Base-by-base conservation (phyloP, 2,888 invertebrate species). In the Chloroclysta siterata region DNA sequence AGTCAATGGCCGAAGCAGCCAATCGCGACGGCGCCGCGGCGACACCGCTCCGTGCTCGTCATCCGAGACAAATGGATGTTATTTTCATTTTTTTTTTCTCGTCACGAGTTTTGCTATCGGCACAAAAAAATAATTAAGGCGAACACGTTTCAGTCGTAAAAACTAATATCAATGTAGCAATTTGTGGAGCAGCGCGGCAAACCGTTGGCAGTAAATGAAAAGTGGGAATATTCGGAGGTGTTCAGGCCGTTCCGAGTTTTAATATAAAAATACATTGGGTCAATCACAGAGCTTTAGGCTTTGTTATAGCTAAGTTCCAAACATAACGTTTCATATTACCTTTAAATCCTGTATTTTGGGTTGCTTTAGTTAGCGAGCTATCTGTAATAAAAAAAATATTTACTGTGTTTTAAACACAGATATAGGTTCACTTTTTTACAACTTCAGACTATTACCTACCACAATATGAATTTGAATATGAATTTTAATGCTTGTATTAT, bases 11-110 rank as follows among this genome's bases (percentile, higher is more conserved):
- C 90, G 74, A 36, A 65, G 74, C 80, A 76, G 78, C 85, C 85
- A 87, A 85, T 86, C 79, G 80, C 81, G 72, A 79, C 81, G 76
- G 66, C 59, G 42, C 14, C 44, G 47, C 36, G 53, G 55, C 65
- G 61, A 54, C 60, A 63, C 73, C 79, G 81, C 80, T 82, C 82
- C 75, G 75, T 78, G 78, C 75, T 79, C 83, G 81, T 85, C 86
- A 85, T 83, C 84, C 87, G 85, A 83, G 82, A 89, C 89, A 80
- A 89, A 90, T 89, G 81, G 81, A 75, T 76, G 81, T 79, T 81
- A 79, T 84, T 77, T 71, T 70, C 70, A 69, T 82, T 76, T 74
- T 78, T 80, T 85, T 69, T 83, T 79, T 76, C 74, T 75, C 73
- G 76, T 82, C 84, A 85, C 83, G 82, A 79, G 68, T 71, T 70